A percentile compares a stretch with the other conserved stretches of the same genome.
These are phyloP conservation scores for Agapornis canus DNA, from an alignment of 2,797 vertebrate genomes.

Conservation along the genomic window DNA sequence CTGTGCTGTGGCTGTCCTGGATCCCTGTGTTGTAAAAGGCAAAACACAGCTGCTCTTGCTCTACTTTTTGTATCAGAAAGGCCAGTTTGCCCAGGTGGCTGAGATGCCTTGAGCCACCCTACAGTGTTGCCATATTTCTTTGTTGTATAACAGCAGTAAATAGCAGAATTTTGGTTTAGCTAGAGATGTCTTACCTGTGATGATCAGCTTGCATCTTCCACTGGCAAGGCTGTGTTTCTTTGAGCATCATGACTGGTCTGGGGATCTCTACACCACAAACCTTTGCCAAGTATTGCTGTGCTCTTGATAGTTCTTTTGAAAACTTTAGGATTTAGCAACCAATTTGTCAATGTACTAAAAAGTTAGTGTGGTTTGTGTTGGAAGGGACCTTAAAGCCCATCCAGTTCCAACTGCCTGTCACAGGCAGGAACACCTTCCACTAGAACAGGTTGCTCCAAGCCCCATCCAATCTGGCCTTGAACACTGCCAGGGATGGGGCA, in stretches of 20 bases:
- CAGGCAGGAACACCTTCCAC: not conserved
- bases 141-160: not conserved
- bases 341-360: not conserved
- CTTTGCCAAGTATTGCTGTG: not conserved
- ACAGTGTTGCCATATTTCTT: not conserved
- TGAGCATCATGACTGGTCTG: not conserved
- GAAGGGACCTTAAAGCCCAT: not conserved
- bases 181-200: not conserved
- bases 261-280: not conserved
- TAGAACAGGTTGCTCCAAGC: not conserved
- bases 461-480: not conserved
- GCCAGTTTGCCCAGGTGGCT: not conserved
- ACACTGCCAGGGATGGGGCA: not conserved
- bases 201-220: not conserved
- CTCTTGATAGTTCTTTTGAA: not conserved
- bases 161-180: not conserved
- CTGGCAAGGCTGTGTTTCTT: not conserved
- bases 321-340: not conserved
- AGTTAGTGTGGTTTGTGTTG: not conserved
- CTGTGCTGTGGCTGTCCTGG: not conserved
- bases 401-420: not conserved
- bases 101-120: accelerated
- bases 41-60: not conserved
- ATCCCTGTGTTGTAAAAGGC: not conserved
- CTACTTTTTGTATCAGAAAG: not conserved